A percentile compares a stretch with the other conserved stretches of the same genome.
Conservation (phyloP, 2,888 invertebrate species). For the Drosophila lutescens region DNA sequence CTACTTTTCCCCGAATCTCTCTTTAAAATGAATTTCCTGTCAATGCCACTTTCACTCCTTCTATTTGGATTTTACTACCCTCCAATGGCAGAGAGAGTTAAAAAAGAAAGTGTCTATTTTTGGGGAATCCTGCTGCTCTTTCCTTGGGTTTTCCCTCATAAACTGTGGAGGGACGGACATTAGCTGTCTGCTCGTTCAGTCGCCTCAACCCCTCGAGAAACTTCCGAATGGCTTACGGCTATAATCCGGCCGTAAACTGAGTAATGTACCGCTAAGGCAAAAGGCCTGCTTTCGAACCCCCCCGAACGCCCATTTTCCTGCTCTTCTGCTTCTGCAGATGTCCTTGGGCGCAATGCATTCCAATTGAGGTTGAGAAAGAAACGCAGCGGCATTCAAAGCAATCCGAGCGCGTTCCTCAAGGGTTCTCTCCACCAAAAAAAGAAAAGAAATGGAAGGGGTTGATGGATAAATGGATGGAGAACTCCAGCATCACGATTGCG, state of each 20-base stretch:
- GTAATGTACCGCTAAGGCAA: conserved; percentile 35
- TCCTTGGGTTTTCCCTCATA: conserved; percentile 24
- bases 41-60: not conserved
- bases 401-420: conserved; percentile 55
- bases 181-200: conserved; percentile 23
- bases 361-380: conserved; percentile 40
- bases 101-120: conserved; percentile 20
- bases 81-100: not conserved
- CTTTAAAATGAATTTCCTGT: conserved; percentile 8
- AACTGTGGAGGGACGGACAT: conserved; percentile 14
- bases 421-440: conserved; percentile 19
- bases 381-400: conserved; percentile 53
- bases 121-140: conserved; percentile 1
- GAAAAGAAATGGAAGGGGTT: not conserved
- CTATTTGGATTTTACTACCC: not conserved
- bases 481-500: conserved; percentile 35
- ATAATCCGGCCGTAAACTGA: conserved; percentile 47
- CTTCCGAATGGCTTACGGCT: conserved; percentile 44
- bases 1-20: no score
- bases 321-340: conserved; percentile 26
- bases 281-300: conserved; percentile 14
- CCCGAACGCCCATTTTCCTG: conserved; percentile 1
- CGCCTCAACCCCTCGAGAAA: conserved; percentile 9
- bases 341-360: conserved; percentile 60
- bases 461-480: conserved; percentile 13